A percentile compares a stretch with the other conserved stretches of the same genome.
phyloP scores from a whole-genome alignment of 2,797 vertebrate species.

The Chanos chanos region DNA sequence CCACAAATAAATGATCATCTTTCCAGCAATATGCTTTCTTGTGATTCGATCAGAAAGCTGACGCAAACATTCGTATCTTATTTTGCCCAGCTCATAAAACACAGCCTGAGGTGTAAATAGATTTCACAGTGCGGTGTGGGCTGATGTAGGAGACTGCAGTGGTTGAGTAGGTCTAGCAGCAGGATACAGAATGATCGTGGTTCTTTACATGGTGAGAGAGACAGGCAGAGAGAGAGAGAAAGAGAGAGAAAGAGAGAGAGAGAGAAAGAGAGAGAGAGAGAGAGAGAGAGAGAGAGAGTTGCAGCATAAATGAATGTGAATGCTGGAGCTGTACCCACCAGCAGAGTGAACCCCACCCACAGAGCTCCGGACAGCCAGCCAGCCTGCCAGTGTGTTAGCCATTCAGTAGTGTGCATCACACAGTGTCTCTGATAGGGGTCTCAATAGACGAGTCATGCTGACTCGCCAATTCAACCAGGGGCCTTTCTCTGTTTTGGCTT shows the following conservation, averaged over 20 bases:
- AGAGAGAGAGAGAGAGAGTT: neutral
- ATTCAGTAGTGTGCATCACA: conserved; percentile 17
- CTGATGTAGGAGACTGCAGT: neutral
- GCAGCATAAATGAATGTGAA: conserved; percentile 52
- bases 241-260: neutral
- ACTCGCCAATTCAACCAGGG: conserved; percentile 33
- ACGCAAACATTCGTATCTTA: too few relatives aligned
- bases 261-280: conserved; percentile 17
- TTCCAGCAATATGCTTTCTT: too few relatives aligned
- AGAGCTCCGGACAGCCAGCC: neutral
- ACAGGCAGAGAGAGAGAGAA: neutral
- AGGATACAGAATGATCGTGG: neutral
- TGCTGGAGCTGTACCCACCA: conserved; percentile 41
- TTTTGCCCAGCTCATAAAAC: too few relatives aligned
- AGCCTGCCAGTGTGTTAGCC: conserved; percentile 24
- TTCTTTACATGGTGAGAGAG: too few relatives aligned
- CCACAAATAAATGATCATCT: too few relatives aligned
- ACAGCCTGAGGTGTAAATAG: neutral
- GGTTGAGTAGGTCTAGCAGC: neutral
- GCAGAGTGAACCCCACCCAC: conserved; percentile 35
- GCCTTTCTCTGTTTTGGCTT: conserved; percentile 5
- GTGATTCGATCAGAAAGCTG: too few relatives aligned
- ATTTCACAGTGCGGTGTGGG: neutral
- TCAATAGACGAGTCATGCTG: conserved; percentile 36
- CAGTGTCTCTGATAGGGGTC: conserved; percentile 15